A percentile compares a stretch with the other conserved stretches of the same genome.
Evolutionary conservation across 2,888 invertebrate genomes (phyloP).

Genomic region (Merodon equestris): DNA sequence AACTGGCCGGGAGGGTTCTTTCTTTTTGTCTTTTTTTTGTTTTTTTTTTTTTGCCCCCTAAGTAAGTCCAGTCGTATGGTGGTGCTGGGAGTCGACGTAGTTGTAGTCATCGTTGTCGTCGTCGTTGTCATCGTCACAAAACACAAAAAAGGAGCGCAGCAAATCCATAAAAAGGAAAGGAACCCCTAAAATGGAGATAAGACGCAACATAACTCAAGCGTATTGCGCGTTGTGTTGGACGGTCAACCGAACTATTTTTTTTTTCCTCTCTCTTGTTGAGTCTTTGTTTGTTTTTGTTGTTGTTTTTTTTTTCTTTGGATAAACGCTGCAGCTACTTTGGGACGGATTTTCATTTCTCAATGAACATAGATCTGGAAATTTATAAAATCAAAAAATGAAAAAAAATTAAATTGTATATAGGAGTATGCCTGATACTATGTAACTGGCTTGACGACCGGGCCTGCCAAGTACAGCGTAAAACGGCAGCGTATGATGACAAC

Average conservation of each 20-base stretch:
- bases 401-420: constrained; percentile 38
- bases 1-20: constrained; percentile 52
- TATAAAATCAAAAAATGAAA: constrained; percentile 36
- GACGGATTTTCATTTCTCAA: constrained; percentile 68
- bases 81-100: no score
- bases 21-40: constrained; percentile 4
- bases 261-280: neutral
- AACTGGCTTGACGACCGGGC: constrained; percentile 4
- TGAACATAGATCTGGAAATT: constrained; percentile 67
- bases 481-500: neutral
- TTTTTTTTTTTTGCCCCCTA: constrained; percentile 38
- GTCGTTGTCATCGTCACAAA: constrained; percentile 49
- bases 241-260: constrained; percentile 56
- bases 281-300: constrained; percentile 27
- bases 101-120: constrained; percentile 9
- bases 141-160: constrained; percentile 68
- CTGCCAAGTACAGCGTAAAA: constrained; percentile 26
- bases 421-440: constrained; percentile 23
- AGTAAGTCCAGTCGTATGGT: constrained; percentile 25
- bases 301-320: constrained; percentile 23
- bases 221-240: constrained; percentile 44
- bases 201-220: constrained; percentile 68
- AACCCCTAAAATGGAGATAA: constrained; percentile 69
- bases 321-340: constrained; percentile 57
- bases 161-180: constrained; percentile 69